These are phyloP conservation scores for Rostratula benghalensis DNA, from an alignment of 2,113 vertebrate species.

Conservation along the genomic window DNA sequence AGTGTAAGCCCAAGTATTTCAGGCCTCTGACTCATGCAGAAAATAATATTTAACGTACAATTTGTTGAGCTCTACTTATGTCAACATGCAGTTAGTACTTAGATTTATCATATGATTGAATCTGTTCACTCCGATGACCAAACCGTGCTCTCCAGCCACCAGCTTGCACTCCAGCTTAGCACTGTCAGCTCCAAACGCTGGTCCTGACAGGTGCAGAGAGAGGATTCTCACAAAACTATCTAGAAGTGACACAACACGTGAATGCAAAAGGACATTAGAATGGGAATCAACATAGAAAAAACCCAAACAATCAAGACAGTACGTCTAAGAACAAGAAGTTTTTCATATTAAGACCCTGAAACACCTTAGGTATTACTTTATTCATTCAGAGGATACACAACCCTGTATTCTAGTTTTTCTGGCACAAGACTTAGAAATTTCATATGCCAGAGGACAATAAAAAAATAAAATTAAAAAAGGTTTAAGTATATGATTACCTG, in stretches of 20 bases:
- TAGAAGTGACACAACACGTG: conserved; percentile 81
- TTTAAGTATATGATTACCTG: background rate
- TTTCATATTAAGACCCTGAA: background rate
- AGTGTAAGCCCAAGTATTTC: background rate
- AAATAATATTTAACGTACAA: background rate
- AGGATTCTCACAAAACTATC: conserved; percentile 87
- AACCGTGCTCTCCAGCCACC: conserved; percentile 83
- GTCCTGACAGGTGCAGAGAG: conserved; percentile 84
- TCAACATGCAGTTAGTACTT: conserved; percentile 20
- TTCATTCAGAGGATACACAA: background rate
- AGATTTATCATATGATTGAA: conserved; percentile 87
- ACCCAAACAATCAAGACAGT: background rate
- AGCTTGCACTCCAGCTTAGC: conserved; percentile 85
- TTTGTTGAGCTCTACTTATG: background rate
- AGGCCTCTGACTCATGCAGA: background rate
- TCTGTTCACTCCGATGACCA: conserved; percentile 84
- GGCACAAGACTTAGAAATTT: background rate
- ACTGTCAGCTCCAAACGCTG: conserved; percentile 84
- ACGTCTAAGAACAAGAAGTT: background rate
- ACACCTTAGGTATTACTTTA: background rate
- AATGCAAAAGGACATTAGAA: background rate
- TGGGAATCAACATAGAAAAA: background rate
- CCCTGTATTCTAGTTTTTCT: background rate
- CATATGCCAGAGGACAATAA: background rate
- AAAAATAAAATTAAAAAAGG: background rate